Base-by-base conservation (phyloP, 2,888 invertebrate genomes). In the Limenitis camilla region DNA sequence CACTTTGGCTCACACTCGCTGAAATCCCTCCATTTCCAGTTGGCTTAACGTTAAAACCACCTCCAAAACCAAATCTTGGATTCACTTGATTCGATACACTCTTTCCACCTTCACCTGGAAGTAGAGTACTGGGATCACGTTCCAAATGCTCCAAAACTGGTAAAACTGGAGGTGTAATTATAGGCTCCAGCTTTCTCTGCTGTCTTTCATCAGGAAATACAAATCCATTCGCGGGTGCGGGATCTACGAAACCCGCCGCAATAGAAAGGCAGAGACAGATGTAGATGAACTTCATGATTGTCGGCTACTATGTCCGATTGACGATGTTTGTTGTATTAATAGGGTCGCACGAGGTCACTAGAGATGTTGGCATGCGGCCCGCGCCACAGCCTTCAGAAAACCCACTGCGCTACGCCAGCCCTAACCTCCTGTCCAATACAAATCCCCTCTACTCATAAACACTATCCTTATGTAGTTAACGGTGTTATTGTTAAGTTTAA, bases 371-470 rank as follows among this genome's bases (percentile, higher is more conserved):
- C 87, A 87, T 87, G 87, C 87, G 86, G 79, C 87, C 72, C 87
- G 84, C 78, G 80, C 74, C 81, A 72, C 84, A 86, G 87, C 87
- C 87, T 86, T 87, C 87, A 83, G 85, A 85, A 86, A 84, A 83
- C 79, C 87, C 87, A 86, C 86, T 86, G 86, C 77, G 77, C 65
- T 63, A 65, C 64, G 77, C 68, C 70, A 56, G 78, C 69, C 74
- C 69, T 77, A 69, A 72, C 72, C 76, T 83, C 86, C 85, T 82
- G 82, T 68, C 69, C 67, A 64, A 64, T 67, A 68, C 67, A 57
- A 70, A 72, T 74, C 76, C 77, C 81, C 84, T 72, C 82, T 74
- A 63, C 59, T 65, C 60, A 52, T 62, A 61, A 62, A 58, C 60
- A 61, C 60, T 68, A 63, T 77, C 82, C 80, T 79, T 78, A 72